Evolutionary conservation across 1,140 invertebrate species (phyloP).

Genomic region (Onthophagus taurus): DNA sequence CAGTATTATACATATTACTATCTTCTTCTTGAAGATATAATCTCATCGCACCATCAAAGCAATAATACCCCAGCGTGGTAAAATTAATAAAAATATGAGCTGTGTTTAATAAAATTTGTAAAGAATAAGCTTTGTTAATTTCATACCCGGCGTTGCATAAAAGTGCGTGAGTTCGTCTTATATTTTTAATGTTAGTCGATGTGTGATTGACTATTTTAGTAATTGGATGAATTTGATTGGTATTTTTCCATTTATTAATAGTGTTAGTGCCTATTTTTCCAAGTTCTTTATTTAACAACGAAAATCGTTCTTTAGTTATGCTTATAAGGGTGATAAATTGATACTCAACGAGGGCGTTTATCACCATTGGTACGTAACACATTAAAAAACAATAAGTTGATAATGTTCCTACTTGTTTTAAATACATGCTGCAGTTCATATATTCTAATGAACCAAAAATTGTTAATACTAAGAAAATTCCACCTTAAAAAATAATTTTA

Average conservation of each 20-base stretch:
- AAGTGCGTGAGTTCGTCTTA: background rate
- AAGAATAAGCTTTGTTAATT: conserved; percentile 7
- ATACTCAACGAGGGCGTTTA: conserved; percentile 6
- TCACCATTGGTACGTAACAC: conserved; percentile 12
- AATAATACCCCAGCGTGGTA: conserved; percentile 14
- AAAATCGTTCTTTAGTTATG: conserved; percentile 5
- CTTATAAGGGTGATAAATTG: conserved; percentile 10
- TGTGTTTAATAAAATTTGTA: conserved; percentile 8
- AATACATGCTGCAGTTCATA: no score
- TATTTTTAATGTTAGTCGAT: no score
- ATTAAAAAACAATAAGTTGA: conserved; percentile 7
- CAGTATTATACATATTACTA: conserved; percentile 3
- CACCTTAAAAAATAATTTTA: no score
- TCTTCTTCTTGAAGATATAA: conserved; percentile 3
- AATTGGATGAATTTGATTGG: background rate
- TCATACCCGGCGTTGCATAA: conserved; percentile 5
- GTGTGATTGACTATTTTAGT: no score
- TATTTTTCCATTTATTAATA: background rate
- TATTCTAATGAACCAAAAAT: no score
- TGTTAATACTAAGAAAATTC: no score
- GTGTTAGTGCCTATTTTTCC: no score
- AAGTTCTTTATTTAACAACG: conserved; percentile 6
- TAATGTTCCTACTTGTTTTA: conserved; percentile 2
- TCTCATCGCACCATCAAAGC: conserved; percentile 9
- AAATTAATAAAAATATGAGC: conserved; percentile 13